A percentile compares a stretch with the other conserved stretches of the same genome.
These are phyloP conservation scores for Bombycilla garrulus DNA, from an alignment of 2,113 vertebrate species.

Conservation along the genomic window DNA sequence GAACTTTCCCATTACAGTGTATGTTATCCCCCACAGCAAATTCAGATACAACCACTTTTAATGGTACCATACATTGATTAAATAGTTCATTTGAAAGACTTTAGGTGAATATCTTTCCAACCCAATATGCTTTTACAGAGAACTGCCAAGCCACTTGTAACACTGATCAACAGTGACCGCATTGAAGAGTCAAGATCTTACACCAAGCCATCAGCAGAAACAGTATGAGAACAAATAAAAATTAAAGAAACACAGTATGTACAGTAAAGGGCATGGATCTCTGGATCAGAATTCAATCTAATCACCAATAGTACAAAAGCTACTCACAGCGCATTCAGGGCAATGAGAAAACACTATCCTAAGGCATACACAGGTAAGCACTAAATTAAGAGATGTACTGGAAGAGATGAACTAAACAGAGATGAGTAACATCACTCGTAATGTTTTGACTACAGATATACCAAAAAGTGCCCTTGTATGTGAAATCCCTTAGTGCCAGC, in stretches of 20 bases:
- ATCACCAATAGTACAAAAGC: slow-evolving; percentile 82
- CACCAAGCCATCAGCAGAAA: slow-evolving; percentile 85
- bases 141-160: slow-evolving; percentile 83
- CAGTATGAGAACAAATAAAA: slow-evolving; percentile 80
- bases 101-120: slow-evolving; percentile 78
- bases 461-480: slow-evolving; percentile 52
- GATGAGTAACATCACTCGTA: slow-evolving; percentile 58
- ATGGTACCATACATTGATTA: slow-evolving; percentile 88
- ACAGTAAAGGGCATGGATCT: slow-evolving; percentile 75
- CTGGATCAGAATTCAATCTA: slow-evolving; percentile 71
- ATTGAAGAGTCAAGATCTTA: slow-evolving; percentile 77
- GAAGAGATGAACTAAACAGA: slow-evolving; percentile 58
- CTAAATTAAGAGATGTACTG: slow-evolving; percentile 72
- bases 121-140: slow-evolving; percentile 78
- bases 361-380: slow-evolving; percentile 70
- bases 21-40: slow-evolving; percentile 84
- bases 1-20: slow-evolving; percentile 77
- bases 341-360: slow-evolving; percentile 77
- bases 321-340: slow-evolving; percentile 72
- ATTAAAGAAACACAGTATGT: slow-evolving; percentile 76
- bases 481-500: slow-evolving; percentile 45
- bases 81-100: slow-evolving; percentile 81
- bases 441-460: slow-evolving; percentile 64
- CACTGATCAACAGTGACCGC: slow-evolving; percentile 86
- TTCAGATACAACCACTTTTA: slow-evolving; percentile 90